Base-by-base conservation (phyloP, 2,797 vertebrate genomes). In the Hipposideros larvatus region DNA sequence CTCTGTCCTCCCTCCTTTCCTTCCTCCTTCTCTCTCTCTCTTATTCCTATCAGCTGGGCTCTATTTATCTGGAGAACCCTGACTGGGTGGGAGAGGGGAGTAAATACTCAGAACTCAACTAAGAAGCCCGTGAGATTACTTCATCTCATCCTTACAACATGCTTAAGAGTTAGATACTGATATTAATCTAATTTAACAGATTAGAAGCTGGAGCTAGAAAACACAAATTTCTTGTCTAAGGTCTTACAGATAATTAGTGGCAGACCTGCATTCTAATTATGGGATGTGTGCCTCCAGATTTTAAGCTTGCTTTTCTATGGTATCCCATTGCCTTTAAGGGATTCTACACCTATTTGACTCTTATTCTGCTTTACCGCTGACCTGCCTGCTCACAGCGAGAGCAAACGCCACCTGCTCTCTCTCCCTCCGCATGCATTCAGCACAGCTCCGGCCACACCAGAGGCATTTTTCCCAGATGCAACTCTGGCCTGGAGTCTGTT, bases 401-500 rank as follows among this genome's bases (percentile, higher is more conserved):
- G n/a, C 10, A 77, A 91, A 91, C 3, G 24, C 34, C 8, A 31
- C 53, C 55, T 74, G 55, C 55, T 55, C 41, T 77, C n/a, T 71
- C 22, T 61, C 41, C 68, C n/a, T 71, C 22, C 2, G 7, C 1
- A 3, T 24, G 55, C 18, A 8, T 66, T 85, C 26, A 55, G 43
- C 84, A 21, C 34, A 63, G 48, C 11, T 79, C 78, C 55, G 18
- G 75, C 82, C 24, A 66, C 10, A 79, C 18, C 48, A 51, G n/a
- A 4, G 28, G 24, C 14, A 0, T 80, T 89, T 48, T 63, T 90
- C 82, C 90, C 82, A 91, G 82, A 18, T 70, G 53, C 19, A 91
- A 5, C 65, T 68, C 92, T 95, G 70, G 88, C 70, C 71, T 16
- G 13, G 21, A 80, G 5, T 96, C 43, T 79, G 15, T 93, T 95